These are phyloP conservation scores for Conopomorpha cramerella DNA, from an alignment of 1,140 invertebrate genomes.

Conservation along the genomic window DNA sequence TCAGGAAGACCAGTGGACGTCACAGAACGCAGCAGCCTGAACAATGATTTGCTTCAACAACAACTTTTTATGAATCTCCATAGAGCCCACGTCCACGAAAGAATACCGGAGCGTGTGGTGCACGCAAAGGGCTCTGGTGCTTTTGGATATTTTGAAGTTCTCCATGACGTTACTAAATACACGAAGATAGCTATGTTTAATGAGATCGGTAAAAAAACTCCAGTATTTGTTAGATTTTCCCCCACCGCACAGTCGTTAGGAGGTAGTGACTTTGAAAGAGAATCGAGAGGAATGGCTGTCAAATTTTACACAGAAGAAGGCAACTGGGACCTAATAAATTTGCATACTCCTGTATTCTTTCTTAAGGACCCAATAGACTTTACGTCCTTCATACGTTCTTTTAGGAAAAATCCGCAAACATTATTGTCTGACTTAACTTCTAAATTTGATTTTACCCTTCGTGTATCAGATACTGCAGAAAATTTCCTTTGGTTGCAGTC, in stretches of 20 bases:
- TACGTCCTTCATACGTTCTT: conserved; percentile 58
- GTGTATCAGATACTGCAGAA: conserved; percentile 79
- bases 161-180: not conserved
- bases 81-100: not conserved
- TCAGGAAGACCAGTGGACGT: too few relatives aligned
- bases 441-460: conserved; percentile 86
- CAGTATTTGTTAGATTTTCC: not conserved
- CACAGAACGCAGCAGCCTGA: too few relatives aligned
- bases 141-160: not conserved
- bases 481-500: conserved; percentile 80
- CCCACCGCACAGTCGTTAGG: not conserved
- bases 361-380: conserved; percentile 28
- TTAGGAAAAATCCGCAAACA: conserved; percentile 72
- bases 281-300: not conserved
- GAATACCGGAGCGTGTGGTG: not conserved
- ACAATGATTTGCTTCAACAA: too few relatives aligned
- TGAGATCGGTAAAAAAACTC: not conserved
- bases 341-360: not conserved
- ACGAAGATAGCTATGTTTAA: not conserved
- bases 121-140: not conserved
- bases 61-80: too few relatives aligned
- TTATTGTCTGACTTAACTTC: conserved; percentile 74
- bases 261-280: not conserved
- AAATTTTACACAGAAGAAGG: not conserved
- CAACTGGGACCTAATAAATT: not conserved